phyloP scores from a whole-genome alignment of 2,113 vertebrate genomes.

The Gobiocypris rarus region DNA sequence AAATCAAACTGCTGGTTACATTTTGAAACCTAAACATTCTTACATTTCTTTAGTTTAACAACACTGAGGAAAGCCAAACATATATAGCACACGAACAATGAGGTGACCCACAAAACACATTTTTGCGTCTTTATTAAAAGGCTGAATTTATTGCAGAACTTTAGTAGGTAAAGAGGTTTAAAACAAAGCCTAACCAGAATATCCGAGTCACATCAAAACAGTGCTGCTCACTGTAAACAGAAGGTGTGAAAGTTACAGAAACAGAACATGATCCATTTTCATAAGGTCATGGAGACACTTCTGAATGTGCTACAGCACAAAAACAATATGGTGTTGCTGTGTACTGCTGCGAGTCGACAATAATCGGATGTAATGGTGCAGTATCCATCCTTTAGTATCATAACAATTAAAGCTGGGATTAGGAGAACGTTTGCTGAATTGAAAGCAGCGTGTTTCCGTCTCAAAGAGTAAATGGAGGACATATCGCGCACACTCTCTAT shows the following conservation, averaged over 20 bases:
- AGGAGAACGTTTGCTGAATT: slow-evolving; percentile 15
- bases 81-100: not conserved
- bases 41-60: not conserved
- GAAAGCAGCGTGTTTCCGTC: slow-evolving; percentile 13
- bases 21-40: not conserved
- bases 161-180: not conserved
- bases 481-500: slow-evolving; percentile 2
- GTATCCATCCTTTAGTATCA: slow-evolving; percentile 36
- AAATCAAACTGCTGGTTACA: not conserved
- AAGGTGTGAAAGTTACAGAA: not conserved
- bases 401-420: slow-evolving; percentile 50
- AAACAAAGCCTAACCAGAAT: slow-evolving; percentile 2
- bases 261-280: not conserved
- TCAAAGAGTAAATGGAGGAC: slow-evolving; percentile 36
- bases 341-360: slow-evolving; percentile 27
- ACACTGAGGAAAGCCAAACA: not conserved
- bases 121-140: not conserved
- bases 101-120: not conserved
- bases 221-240: not conserved
- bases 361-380: slow-evolving; percentile 6
- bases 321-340: slow-evolving; percentile 1
- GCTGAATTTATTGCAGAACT: not conserved
- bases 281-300: not conserved
- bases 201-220: not conserved
- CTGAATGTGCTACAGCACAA: not conserved